phyloP scores from a whole-genome alignment of 2,888 invertebrate genomes.

The Dasypogon diadema region DNA sequence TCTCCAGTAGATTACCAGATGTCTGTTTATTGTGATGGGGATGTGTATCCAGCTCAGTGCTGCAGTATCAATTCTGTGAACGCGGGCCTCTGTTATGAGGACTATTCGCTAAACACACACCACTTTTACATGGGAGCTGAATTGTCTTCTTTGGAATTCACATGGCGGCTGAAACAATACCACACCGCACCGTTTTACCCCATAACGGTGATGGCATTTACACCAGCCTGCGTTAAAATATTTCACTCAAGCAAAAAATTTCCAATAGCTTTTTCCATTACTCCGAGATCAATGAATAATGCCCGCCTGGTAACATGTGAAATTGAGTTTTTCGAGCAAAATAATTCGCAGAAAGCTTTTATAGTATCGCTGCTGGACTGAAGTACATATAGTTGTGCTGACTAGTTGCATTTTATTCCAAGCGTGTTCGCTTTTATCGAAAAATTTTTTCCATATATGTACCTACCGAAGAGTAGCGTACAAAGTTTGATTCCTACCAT shows the following conservation, averaged over 20 bases:
- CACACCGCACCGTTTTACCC: background rate
- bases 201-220: constrained; percentile 8
- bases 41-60: background rate
- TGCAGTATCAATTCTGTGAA: background rate
- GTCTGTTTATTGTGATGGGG: background rate
- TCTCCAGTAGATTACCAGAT: background rate
- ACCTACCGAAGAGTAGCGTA: too few species aligned
- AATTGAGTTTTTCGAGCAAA: constrained; percentile 3
- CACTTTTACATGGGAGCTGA: background rate
- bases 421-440: too few species aligned
- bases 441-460: too few species aligned
- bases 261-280: constrained; percentile 10
- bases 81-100: background rate
- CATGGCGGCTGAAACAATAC: background rate
- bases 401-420: too few species aligned
- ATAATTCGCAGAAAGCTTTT: background rate
- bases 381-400: too few species aligned
- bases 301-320: background rate
- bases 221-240: constrained; percentile 11
- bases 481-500: too few species aligned
- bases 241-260: background rate
- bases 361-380: too few species aligned
- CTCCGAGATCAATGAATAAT: constrained; percentile 9
- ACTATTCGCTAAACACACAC: background rate
- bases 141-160: constrained; percentile 13